phyloP scores from a whole-genome alignment of 2,888 invertebrate genomes.

The Drosophila dives region DNA sequence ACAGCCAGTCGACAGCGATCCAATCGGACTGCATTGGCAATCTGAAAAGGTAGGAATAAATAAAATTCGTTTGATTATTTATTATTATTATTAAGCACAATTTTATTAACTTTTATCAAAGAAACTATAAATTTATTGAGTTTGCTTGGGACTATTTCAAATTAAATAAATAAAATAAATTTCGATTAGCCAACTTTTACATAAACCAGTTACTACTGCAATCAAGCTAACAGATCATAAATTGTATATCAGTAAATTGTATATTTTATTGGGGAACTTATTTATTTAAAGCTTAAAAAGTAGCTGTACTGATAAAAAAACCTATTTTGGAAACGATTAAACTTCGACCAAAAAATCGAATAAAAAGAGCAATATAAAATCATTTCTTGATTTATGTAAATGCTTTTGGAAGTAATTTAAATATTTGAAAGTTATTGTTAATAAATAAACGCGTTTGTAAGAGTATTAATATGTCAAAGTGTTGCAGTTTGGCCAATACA shows the following conservation, averaged over 20 bases:
- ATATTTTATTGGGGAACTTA: neutral
- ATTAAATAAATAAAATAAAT: neutral
- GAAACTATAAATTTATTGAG: neutral
- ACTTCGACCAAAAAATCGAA: neutral
- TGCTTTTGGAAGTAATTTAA: neutral
- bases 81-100: neutral
- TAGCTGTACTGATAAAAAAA: neutral
- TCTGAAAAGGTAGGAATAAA: conserved; percentile 87
- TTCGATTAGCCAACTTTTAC: neutral
- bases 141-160: neutral
- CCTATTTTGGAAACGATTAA: neutral
- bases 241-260: neutral
- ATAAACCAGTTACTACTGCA: neutral
- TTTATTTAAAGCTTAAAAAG: neutral
- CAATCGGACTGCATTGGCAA: conserved; percentile 92
- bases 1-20: conserved; percentile 89
- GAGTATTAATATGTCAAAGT: neutral
- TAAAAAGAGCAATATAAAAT: neutral
- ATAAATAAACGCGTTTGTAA: neutral
- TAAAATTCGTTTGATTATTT: too few relatives aligned
- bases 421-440: neutral
- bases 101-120: neutral
- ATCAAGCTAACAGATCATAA: neutral
- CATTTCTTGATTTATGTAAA: neutral
- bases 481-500: conserved; percentile 9